These are phyloP conservation scores for Puma concolor DNA, from an alignment of 2,113 vertebrate species.

Conservation along the genomic window DNA sequence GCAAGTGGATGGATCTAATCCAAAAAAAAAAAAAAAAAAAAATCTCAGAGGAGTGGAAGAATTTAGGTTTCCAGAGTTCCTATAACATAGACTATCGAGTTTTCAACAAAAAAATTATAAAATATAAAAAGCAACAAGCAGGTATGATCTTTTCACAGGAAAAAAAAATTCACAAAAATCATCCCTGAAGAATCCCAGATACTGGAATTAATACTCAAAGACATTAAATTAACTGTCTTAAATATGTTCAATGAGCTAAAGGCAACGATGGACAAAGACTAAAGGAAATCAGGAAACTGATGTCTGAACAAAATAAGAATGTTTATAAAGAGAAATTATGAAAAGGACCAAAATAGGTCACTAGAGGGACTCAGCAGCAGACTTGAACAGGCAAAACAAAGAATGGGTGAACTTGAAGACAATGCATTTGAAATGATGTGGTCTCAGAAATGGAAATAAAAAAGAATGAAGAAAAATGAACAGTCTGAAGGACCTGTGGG, in stretches of 20 bases:
- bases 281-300: neutral
- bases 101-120: neutral
- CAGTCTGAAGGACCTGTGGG: neutral
- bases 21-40: neutral
- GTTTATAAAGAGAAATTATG: neutral
- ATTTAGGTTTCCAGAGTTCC: neutral
- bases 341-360: neutral
- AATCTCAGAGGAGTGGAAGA: neutral
- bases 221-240: neutral
- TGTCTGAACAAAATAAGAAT: neutral
- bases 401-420: neutral
- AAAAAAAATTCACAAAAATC: neutral
- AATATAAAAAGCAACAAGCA: neutral
- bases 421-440: neutral
- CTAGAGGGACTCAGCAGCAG: neutral
- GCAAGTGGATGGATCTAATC: neutral
- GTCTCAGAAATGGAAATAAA: neutral
- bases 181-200: neutral
- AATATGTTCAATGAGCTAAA: neutral
- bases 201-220: neutral
- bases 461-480: neutral
- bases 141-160: neutral
- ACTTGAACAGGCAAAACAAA: neutral
- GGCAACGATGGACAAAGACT: neutral
- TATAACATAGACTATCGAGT: neutral